Base-by-base conservation (phyloP, 2,113 vertebrate genomes). In the Gymnocephalus cernua region DNA sequence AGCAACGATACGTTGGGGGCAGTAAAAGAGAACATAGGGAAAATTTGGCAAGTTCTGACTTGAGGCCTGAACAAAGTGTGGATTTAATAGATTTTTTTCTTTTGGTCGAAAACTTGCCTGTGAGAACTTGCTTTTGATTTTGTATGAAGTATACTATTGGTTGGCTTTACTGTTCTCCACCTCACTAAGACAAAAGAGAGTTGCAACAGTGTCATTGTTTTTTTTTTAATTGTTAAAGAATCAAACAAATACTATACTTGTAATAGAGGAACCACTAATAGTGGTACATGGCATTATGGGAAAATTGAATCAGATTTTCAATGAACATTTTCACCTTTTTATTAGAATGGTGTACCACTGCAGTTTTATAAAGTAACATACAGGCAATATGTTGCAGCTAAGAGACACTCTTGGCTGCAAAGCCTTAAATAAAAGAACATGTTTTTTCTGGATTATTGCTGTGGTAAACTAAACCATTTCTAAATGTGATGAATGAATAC, bases 401-500 rank as follows among this genome's bases (percentile, higher is more conserved):
- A 19, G 51, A 61, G 18, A 59, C 66, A 72, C 41, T 29, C 44
- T 27, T 44, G 6, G 7, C 50, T 54, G 57, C n/a, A 8, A 38
- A 41, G 38, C 64, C 13, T 16, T 19, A 73, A 61, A 61, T n/a
- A 4, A 35, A 38, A 35, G 11, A 56, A 35, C 25, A 27, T 50
- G 7, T 4, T 3, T 48, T 64, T 59, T 9, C 45, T 66, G 35
- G 25, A 15, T 63, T 25, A 69, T 44, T 73, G 3, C 32, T 53
- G 10, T 66, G 25, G 19, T 68, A 11, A 57, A 45, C 16, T 61
- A 11, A 57, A 45, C 16, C 25, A 61, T 79, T 76, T 76, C 19
- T 47, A 21, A 58, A 68, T 56, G 19, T n/a, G 7, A 65, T 58
- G 7, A 83, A 68, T 80, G 61, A 64, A 84, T 32, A 45, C 41